Conservation (phyloP, 2,888 invertebrate species). For the Zygogramma bicolorata region DNA sequence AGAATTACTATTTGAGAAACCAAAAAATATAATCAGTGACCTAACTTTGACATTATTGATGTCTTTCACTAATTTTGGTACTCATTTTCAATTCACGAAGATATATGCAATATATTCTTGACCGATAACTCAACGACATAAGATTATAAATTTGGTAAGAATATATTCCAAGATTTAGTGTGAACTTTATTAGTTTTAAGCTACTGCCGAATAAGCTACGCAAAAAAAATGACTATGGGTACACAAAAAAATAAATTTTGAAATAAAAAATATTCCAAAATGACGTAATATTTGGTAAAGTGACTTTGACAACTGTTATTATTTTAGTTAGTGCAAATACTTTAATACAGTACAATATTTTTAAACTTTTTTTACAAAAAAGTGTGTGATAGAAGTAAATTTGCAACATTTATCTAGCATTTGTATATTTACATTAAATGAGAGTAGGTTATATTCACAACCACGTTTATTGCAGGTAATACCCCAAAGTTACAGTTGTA, state of each 20-base stretch:
- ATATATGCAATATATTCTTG: no score
- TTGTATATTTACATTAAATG: constrained; percentile 47
- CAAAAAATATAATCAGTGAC: no score
- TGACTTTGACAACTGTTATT: constrained; percentile 26
- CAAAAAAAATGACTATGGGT: not conserved
- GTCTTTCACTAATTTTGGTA: no score
- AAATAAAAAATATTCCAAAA: not conserved
- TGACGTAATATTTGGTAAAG: constrained; percentile 32
- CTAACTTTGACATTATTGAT: no score
- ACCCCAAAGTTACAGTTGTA: constrained; percentile 16
- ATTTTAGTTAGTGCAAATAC: constrained; percentile 48
- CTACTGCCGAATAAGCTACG: no score
- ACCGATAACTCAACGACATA: no score
- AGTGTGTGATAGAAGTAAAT: constrained; percentile 50
- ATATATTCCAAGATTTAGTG: no score
- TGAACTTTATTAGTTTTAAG: no score
- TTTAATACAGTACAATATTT: constrained; percentile 52
- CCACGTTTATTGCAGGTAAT: constrained; percentile 32
- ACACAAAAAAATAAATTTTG: not conserved
- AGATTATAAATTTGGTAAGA: no score
- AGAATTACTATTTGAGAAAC: no score
- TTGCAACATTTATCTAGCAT: constrained; percentile 51
- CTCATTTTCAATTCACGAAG: no score
- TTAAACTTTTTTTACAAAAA: constrained; percentile 51
- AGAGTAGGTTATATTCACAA: constrained; percentile 44